A percentile compares a stretch with the other conserved stretches of the same genome.
Evolutionary conservation across 2,888 invertebrate genomes (phyloP).

Genomic region (Agrotis clavis): DNA sequence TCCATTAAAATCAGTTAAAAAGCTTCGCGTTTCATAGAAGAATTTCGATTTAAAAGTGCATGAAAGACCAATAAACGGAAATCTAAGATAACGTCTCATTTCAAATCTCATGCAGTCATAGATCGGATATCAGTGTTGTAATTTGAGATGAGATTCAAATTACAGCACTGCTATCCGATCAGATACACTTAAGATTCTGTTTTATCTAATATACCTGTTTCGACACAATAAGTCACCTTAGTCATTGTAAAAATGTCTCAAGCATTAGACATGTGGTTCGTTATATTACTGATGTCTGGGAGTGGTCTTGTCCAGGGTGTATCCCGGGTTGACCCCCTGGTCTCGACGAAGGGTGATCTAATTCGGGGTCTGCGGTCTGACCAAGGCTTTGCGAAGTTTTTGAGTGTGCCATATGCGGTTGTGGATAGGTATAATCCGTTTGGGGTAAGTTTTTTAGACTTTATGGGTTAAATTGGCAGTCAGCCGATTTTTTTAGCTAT

Average conservation of each 20-base stretch:
- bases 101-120: neutral
- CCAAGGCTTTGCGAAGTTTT: constrained; percentile 62
- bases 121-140: too few species aligned
- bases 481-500: neutral
- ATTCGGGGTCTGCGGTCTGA: constrained; percentile 58
- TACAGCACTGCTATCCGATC: neutral
- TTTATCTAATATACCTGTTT: neutral
- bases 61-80: too few species aligned
- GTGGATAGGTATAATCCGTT: constrained; percentile 62
- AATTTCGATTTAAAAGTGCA: too few species aligned
- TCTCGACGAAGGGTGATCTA: constrained; percentile 58
- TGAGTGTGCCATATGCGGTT: constrained; percentile 68
- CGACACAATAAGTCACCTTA: neutral
- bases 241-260: constrained; percentile 4
- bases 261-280: constrained; percentile 33
- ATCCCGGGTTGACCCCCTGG: constrained; percentile 60
- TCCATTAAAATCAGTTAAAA: too few species aligned
- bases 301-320: constrained; percentile 28
- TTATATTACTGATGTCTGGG: too few species aligned
- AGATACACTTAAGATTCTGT: constrained; percentile 6
- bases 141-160: too few species aligned
- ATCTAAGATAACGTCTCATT: too few species aligned
- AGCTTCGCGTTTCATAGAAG: too few species aligned
- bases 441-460: constrained; percentile 53
- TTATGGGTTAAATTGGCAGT: neutral